Base-by-base conservation (phyloP, 2,888 invertebrate species). In the Aphelenchoides bicaudatus region DNA sequence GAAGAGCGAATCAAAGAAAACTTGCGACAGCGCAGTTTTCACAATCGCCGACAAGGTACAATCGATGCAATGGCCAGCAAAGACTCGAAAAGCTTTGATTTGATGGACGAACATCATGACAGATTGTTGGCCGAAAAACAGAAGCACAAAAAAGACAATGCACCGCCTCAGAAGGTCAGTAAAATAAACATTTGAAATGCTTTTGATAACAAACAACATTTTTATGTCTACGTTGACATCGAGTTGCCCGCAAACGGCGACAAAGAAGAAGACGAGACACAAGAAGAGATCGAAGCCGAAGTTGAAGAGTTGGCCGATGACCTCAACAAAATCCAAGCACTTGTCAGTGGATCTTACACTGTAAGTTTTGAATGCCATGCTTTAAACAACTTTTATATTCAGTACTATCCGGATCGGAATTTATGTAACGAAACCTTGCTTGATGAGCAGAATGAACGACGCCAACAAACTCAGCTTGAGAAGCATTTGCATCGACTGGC, bases 391-490 rank as follows among this genome's bases (percentile, higher is more conserved):
- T n/a, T n/a, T 34, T 34, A 19, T 19, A 47, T 31, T 48, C 64
- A 73, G 72, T 65, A 62, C 61, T 71, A 69, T 59, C 60, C 67
- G 56, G 71, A 75, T 58, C 63, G 74, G 29, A 73, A 75, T 56
- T 60, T 75, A 54, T 67, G 67, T 5, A 67, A 71, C 43, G 73
- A 73, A 30, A 70, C 63, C 19, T 63, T 66, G 31, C 67, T 63
- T 21, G 71, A 72, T 58, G 43, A 30, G 13, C 27, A 23, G 16
- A 34, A 47, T 10, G 31, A 46, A 43, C 43, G 43, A n/a, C 43
- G 43, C 10, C 43, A 43, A 43, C 10, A 43, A 10, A 21, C 43
- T 8, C 16, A 43, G 43, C 25, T 43, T n/a, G 43, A 51, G 3
- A 13, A 34, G 6, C 34, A 51, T 13, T 23, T 51, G 19, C 1